Evolutionary conservation across 2,888 invertebrate genomes (phyloP).

Genomic region (Stegana nigrithorax): DNA sequence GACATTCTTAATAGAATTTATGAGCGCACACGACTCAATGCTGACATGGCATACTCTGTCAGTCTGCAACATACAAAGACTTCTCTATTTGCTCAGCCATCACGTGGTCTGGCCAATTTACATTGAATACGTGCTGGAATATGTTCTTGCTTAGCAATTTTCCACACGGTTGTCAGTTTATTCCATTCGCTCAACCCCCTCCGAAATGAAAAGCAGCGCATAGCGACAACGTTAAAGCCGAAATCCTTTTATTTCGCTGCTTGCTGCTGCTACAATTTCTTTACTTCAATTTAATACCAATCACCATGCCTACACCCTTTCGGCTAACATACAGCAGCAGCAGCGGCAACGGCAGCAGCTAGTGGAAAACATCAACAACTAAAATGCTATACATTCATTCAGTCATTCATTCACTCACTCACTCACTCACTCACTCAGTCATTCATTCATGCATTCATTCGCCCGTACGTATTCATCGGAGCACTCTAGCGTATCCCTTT

Average conservation of each 20-base stretch:
- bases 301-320: conserved; percentile 2
- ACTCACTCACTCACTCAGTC: neutral
- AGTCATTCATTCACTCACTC: neutral
- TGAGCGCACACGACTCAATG: too few relatives aligned
- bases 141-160: too few relatives aligned
- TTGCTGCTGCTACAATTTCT: too few relatives aligned
- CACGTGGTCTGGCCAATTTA: too few relatives aligned
- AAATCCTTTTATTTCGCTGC: too few relatives aligned
- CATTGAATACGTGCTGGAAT: too few relatives aligned
- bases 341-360: too few relatives aligned
- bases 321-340: conserved; percentile 1
- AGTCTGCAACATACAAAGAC: too few relatives aligned
- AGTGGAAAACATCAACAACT: conserved; percentile 2
- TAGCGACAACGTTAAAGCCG: neutral
- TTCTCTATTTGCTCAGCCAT: too few relatives aligned
- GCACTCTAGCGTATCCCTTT: neutral
- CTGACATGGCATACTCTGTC: too few relatives aligned
- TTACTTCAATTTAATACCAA: neutral
- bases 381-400: neutral
- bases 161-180: too few relatives aligned
- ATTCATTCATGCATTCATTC: neutral
- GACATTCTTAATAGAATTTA: too few relatives aligned
- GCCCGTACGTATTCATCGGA: neutral
- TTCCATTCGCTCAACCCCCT: neutral
- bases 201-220: neutral